Base-by-base conservation (phyloP, 2,113 vertebrate genomes). In the Limanda limanda region DNA sequence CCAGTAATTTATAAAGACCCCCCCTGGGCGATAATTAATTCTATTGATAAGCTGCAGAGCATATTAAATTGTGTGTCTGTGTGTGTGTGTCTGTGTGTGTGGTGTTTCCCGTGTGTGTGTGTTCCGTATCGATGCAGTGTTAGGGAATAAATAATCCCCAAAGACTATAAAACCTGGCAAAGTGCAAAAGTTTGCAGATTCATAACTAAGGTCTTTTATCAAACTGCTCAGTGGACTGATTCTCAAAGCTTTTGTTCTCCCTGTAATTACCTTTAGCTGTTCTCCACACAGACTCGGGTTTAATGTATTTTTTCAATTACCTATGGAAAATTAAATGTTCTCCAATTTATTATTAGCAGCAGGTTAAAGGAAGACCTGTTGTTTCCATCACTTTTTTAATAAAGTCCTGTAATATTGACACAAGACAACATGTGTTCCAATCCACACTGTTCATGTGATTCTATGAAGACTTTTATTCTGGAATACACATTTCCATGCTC, bases 21-120 rank as follows among this genome's bases (percentile, higher is more conserved):
- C 70, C 88, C 85, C 45, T 62, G 31, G 88, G 87, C 61, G 47
- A 56, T 89, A 92, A 91, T 87, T 87, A 88, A 88, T 90, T 90
- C 52, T 74, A 82, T 81, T 90, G 88, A 93, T 91, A 84, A 91
- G 77, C 78, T 77, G 68, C 37, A 83, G 76, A 79, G 83, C 65
- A 47, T 81, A 62, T 85, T 86, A 81, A 89, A 82, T 71, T 84
- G 65, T 79, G 40, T 75, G 52, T 71, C 54, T 40, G 14, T 47
- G 65, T 65, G 12, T 23, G 31, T 60, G 15, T 20, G 15, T 68
- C 56, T 63, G 15, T n/a, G 27, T 52, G 24, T 45, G 59, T 47
- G n/a, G 70, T 51, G n/a, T 67, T 51, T 17, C 48, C 17, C n/a
- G 73, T 17, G 63, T 59, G 68, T 59, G 68, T 55, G 37, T 57